Percentiles rank a stretch among this genome's conserved stretches.
phyloP scores from a whole-genome alignment of 2,797 vertebrate genomes.

The Heterohyrax brucei region DNA sequence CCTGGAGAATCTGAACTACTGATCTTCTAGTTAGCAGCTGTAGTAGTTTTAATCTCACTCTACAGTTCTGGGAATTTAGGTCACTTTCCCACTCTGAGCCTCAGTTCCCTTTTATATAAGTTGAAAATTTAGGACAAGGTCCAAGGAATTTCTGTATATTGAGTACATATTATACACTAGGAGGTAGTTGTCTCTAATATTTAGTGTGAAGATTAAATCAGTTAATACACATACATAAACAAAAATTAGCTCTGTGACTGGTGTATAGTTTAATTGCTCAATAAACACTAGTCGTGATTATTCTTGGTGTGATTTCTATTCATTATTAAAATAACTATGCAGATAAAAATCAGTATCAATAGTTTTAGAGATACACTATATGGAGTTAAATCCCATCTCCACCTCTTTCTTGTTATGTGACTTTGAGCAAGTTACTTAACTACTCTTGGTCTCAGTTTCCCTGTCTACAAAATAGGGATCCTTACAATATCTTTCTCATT shows the following conservation, averaged over 20 bases:
- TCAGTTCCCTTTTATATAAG: background rate
- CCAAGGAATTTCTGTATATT: background rate
- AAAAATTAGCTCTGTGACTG: accelerated
- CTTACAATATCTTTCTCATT: background rate
- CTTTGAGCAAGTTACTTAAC: background rate
- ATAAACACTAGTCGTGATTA: background rate
- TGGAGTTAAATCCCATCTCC: background rate
- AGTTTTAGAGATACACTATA: background rate
- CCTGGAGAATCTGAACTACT: no score
- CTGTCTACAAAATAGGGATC: background rate
- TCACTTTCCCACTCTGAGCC: background rate
- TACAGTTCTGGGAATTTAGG: background rate
- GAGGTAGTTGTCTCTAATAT: background rate
- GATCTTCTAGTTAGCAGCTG: no score
- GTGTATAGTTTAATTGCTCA: background rate
- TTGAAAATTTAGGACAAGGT: background rate
- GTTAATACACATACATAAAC: background rate
- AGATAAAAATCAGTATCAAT: background rate
- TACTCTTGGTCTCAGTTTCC: background rate
- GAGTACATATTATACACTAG: background rate
- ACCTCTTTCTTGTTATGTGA: background rate
- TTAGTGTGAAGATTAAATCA: background rate
- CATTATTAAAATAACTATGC: background rate
- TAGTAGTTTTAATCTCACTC: background rate
- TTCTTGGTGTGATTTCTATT: background rate